A percentile compares a stretch with the other conserved stretches of the same genome.
phyloP scores from a whole-genome alignment of 2,888 invertebrate species.

The Eucriotettix oculatus region DNA sequence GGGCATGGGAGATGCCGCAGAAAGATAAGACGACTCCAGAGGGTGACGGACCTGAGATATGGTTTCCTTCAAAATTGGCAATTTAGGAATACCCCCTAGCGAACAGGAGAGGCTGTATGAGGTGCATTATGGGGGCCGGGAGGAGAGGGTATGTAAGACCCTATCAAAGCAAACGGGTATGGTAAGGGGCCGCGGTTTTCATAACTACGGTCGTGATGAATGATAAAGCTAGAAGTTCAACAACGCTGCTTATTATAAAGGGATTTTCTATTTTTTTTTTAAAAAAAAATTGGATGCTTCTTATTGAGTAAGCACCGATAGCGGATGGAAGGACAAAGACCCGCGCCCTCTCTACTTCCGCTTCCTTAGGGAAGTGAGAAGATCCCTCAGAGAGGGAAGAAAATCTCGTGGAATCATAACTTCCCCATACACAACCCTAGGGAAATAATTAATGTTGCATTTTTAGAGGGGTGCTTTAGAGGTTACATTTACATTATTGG shows the following conservation, averaged over 20 bases:
- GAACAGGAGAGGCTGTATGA: constrained; percentile 5
- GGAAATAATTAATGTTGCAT: not conserved
- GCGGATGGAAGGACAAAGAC: not conserved
- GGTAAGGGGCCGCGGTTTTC: not conserved
- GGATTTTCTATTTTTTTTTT: constrained; percentile 3
- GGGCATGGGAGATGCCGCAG: not conserved
- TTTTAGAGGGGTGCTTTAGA: not conserved
- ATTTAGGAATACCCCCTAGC: constrained; percentile 13
- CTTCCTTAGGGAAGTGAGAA: not conserved
- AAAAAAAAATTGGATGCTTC: constrained; percentile 7
- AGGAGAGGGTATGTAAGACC: not conserved
- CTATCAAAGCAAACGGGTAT: too few species aligned
- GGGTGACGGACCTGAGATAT: constrained; percentile 7
- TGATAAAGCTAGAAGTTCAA: constrained; percentile 1
- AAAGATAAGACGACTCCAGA: not conserved
- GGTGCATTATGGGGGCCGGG: constrained; percentile 2
- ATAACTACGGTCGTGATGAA: constrained; percentile 5
- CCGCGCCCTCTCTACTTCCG: not conserved
- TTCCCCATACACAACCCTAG: not conserved
- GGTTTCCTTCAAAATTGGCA: constrained; percentile 13
- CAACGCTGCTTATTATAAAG: constrained; percentile 7
- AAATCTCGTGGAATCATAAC: not conserved
- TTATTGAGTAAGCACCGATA: constrained; percentile 1
- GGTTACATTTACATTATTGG: too few species aligned
- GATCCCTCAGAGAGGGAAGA: not conserved